Base-by-base conservation (phyloP, 2,888 invertebrate genomes). In the Aspidapion aeneum region DNA sequence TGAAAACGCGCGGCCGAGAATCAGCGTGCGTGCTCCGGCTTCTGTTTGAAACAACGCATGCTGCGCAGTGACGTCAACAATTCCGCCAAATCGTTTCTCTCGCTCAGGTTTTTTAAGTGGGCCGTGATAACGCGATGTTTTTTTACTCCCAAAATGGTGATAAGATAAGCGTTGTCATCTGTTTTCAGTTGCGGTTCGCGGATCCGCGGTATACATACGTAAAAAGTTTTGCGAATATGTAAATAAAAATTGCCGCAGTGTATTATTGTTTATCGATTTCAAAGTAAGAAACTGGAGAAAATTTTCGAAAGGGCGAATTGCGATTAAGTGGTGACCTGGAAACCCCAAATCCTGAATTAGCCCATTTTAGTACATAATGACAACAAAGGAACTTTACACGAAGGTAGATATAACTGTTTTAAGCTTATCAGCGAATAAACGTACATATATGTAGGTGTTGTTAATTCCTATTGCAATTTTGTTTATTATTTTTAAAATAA, bases 351-450 rank as follows among this genome's bases (percentile, higher is more conserved):
- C 35, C 35, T n/a, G n/a, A n/a, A n/a, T n/a, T n/a, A 35, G 35
- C 35, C 35, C 35, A n/a, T 35, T 12, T 7, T 3, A 35, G 35
- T 35, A 35, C 35, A 66, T 60, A 67, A 78, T 78, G 78, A 75
- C 77, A 67, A 76, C 76, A 57, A 63, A 72, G 66, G 77, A 78
- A 66, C 68, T 77, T 49, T 78, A 77, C 69, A 76, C 77, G 21
- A 77, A 78, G 76, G 78, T 77, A 73, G 72, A 54, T 17, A 49
- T 58, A 7, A 35, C n/a, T n/a, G n/a, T 2, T 12, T 51, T 3
- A 51, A 12, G n/a, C 3, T 18, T 18, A 51, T 51, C 52, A 12
- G 18, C 16, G 16, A 7, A 48, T 12, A 48, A 48, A 48, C 12
- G 49, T n/a, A n/a, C n/a, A n/a, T n/a, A n/a, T n/a, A n/a, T n/a